These are phyloP conservation scores for Pagetopsis macropterus DNA, from an alignment of 2,797 vertebrate genomes.

Conservation along the genomic window DNA sequence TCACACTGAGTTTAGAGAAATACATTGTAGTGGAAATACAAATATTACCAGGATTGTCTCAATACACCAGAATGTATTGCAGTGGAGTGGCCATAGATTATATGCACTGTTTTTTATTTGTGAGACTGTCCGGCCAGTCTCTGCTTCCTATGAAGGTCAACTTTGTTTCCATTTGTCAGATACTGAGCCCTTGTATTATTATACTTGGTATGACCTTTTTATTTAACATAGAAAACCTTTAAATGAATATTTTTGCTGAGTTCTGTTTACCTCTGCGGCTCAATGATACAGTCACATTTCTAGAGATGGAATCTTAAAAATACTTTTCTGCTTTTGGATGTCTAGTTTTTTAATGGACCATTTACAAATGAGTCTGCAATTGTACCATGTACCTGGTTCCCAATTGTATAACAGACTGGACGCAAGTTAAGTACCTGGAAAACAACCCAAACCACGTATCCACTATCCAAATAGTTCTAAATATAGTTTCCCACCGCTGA, in stretches of 20 bases:
- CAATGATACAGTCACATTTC: no score
- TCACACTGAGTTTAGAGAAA: not conserved
- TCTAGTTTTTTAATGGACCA: not conserved
- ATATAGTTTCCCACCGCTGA: not conserved
- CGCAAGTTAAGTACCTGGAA: not conserved
- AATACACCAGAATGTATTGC: slow-evolving; percentile 7
- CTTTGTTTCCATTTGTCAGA: slow-evolving; percentile 1
- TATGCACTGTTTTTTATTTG: no score
- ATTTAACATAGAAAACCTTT: not conserved
- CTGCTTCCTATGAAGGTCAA: not conserved
- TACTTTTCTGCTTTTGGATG: not conserved
- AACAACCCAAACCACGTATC: not conserved
- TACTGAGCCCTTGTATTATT: not conserved
- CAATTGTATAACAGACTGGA: slow-evolving; percentile 2
- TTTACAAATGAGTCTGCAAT: not conserved
- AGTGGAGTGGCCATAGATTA: no score
- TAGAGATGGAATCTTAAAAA: no score
- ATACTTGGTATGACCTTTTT: not conserved
- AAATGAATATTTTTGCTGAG: not conserved
- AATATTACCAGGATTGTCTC: not conserved
- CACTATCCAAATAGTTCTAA: not conserved
- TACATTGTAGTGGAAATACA: not conserved
- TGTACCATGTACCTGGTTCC: not conserved
- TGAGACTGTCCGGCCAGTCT: not conserved
- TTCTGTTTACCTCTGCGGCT: not conserved